These are phyloP conservation scores for Sebastes glaucus DNA, from an alignment of 2,797 vertebrate genomes.

Conservation along the genomic window DNA sequence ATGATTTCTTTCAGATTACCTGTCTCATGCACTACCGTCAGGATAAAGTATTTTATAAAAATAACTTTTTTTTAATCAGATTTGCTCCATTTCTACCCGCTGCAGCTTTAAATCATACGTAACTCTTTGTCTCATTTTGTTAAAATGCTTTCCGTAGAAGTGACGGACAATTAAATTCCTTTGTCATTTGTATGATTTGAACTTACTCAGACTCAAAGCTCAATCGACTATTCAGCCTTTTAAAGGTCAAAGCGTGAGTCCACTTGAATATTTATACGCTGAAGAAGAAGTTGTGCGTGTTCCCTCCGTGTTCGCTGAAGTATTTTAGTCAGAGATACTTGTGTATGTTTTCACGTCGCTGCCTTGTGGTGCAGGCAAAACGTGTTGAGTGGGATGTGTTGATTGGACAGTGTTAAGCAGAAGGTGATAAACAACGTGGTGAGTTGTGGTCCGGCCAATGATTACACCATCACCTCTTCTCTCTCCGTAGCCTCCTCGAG, in stretches of 20 bases:
- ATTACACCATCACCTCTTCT: conserved; percentile 21
- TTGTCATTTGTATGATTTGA: not conserved
- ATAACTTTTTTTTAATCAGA: too few relatives aligned
- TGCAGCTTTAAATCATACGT: too few relatives aligned
- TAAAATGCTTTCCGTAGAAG: not conserved
- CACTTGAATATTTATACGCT: not conserved
- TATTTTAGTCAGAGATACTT: not conserved
- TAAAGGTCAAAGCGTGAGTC: not conserved
- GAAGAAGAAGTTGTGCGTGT: not conserved
- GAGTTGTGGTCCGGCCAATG: conserved; percentile 1
- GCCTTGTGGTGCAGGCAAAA: conserved; percentile 9
- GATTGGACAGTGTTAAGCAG: conserved; percentile 55
- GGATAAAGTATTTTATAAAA: too few relatives aligned
- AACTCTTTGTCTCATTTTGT: not conserved
- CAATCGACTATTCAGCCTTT: not conserved
- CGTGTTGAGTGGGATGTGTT: conserved; percentile 64
- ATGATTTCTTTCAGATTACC: too few relatives aligned
- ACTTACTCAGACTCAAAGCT: not conserved
- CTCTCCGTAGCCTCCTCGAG: conserved; percentile 10
- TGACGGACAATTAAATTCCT: not conserved
- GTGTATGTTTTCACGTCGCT: conserved; percentile 19
- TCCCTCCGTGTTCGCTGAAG: not conserved
- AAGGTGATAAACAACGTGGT: conserved; percentile 32
- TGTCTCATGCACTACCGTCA: too few relatives aligned
- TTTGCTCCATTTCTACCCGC: too few relatives aligned